Percentiles rank a stretch among this genome's conserved stretches.
phyloP scores from a whole-genome alignment of 2,888 invertebrate species.

The Chrysolina americana region DNA sequence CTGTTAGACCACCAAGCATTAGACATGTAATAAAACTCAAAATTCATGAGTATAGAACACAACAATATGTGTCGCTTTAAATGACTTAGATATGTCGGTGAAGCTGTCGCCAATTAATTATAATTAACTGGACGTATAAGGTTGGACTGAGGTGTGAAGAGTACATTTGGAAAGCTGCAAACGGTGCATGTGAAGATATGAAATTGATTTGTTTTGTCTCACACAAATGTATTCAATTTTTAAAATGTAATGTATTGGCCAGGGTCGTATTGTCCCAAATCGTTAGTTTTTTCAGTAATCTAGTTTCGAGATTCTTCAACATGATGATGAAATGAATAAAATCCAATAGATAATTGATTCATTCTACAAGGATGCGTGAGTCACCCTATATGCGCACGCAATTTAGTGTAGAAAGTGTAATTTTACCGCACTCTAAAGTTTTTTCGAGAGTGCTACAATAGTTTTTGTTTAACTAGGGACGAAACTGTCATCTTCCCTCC shows the following conservation, averaged over 20 bases:
- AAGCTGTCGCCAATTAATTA: conserved; percentile 15
- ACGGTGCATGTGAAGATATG: conserved; percentile 14
- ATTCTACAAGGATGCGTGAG: too few species aligned
- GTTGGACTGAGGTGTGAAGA: conserved; percentile 12
- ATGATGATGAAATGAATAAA: too few species aligned
- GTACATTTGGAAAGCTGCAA: conserved; percentile 13
- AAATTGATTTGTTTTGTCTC: conserved; percentile 18
- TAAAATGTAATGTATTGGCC: not conserved
- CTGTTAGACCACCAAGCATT: conserved; percentile 12
- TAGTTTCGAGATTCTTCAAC: too few species aligned
- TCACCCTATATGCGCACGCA: too few species aligned
- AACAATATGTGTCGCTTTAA: not conserved
- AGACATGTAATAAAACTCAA: conserved; percentile 1
- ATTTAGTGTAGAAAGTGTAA: too few species aligned
- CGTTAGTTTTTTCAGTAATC: not conserved
- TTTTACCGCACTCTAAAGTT: too few species aligned
- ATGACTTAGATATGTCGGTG: conserved; percentile 2
- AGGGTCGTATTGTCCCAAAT: not conserved
- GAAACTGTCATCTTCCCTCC: too few species aligned
- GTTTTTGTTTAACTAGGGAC: too few species aligned
- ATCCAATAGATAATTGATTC: too few species aligned
- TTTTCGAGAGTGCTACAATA: too few species aligned
- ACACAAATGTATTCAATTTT: not conserved
- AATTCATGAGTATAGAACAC: not conserved
- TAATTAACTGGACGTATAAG: conserved; percentile 8